Conservation (phyloP, 2,113 vertebrate species). For the Pseudorhombus dupliciocellatus region DNA sequence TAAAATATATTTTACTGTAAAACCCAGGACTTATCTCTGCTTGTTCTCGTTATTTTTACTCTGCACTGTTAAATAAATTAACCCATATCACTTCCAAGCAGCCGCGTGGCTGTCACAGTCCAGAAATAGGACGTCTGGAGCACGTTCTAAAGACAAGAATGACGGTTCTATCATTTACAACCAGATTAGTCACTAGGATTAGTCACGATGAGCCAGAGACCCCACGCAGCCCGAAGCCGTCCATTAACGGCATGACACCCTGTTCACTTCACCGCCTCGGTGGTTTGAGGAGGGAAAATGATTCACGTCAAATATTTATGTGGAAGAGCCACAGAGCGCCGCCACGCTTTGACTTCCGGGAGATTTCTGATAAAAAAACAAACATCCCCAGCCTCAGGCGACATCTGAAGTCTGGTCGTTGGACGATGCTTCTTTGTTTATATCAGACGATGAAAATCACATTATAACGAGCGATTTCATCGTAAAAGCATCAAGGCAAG, state of each 20-base stretch:
- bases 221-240: slow-evolving; percentile 41
- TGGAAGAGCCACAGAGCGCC: slow-evolving; percentile 17
- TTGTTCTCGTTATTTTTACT: not conserved
- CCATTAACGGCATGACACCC: slow-evolving; percentile 48
- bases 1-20: too few relatives aligned
- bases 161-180: slow-evolving; percentile 63
- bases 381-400: not conserved
- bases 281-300: not conserved
- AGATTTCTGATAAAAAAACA: slow-evolving; percentile 15
- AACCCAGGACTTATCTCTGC: too few relatives aligned
- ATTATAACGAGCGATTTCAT: slow-evolving; percentile 35
- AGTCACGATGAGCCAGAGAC: slow-evolving; percentile 55
- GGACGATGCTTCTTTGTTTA: not conserved
- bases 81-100: slow-evolving; percentile 48
- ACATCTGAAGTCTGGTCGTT: slow-evolving; percentile 17
- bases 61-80: not conserved
- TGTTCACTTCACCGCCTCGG: slow-evolving; percentile 27
- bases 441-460: slow-evolving; percentile 6
- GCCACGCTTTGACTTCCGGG: not conserved
- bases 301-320: slow-evolving; percentile 29
- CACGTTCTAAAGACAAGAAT: slow-evolving; percentile 30
- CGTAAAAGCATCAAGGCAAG: slow-evolving; percentile 6
- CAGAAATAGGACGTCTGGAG: slow-evolving; percentile 43
- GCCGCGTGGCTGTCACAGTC: slow-evolving; percentile 34
- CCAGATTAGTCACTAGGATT: slow-evolving; percentile 71